Base-by-base conservation (phyloP, 2,797 vertebrate species). In the Karalla daura region DNA sequence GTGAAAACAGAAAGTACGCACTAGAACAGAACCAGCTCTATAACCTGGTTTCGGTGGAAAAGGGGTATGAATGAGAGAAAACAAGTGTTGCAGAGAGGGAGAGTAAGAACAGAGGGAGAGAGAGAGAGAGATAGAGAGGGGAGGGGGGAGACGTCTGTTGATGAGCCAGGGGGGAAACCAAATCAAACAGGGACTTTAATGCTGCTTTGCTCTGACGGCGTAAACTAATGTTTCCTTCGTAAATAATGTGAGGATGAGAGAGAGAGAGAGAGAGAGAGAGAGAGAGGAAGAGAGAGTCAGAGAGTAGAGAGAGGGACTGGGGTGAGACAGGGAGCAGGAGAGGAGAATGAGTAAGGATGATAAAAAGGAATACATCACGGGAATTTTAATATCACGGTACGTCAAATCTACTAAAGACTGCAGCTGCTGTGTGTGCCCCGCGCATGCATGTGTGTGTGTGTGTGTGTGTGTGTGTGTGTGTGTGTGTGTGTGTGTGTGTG, bases 321-420 rank as follows among this genome's bases (percentile, higher is more conserved):
- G 24, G 39, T 7, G 37, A 30, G 28, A 2, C 7, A 32, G 66
- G 7, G 21, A 41, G 32, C 18, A 20, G n/a, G n/a, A n/a, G n/a
- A 7, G 23, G 9, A 17, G 41, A 41, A 55, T 32, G 43, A 74
- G 25, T 5, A 4, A 20, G 46, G n/a, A 55, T 7, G 45, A 70
- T 40, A 50, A 66, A 72, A 45, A 55, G 27, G 11, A 63, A 67
- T 54, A 63, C 68, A 79, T 82, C 56, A 58, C 20, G 44, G 46
- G 81, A 70, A 36, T 54, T 86, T 81, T 78, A 81, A 85, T 81
- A 78, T 65, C 70, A 76, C 65, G 36, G 18, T 45, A 69, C 43
- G 70, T 73, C 63, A 70, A 41, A 78, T 55, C 44, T 52, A 30
- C 47, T 50, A 37, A 80, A 52, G 33, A 67, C 70, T 25, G 41